phyloP scores from a whole-genome alignment of 1,140 invertebrate species.

The Eumaeus atala region DNA sequence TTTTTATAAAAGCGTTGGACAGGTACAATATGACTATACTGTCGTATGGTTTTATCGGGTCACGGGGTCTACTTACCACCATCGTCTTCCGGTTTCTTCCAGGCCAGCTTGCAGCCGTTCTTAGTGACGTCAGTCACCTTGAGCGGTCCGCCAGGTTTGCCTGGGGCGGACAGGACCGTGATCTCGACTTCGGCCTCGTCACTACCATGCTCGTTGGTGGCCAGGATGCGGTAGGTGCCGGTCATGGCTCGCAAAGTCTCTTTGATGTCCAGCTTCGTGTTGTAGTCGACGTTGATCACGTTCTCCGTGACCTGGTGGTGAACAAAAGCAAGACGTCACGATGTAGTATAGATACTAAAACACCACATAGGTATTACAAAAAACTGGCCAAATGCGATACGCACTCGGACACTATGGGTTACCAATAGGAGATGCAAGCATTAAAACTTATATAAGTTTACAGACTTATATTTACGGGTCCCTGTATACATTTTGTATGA shows the following conservation, averaged over 20 bases:
- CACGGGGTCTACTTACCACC: slow-evolving; percentile 79
- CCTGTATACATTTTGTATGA: too few relatives aligned
- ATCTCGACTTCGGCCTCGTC: slow-evolving; percentile 96
- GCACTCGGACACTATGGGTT: too few relatives aligned
- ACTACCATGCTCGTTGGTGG: slow-evolving; percentile 92
- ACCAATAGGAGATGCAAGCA: too few relatives aligned
- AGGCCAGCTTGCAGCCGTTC: slow-evolving; percentile 89
- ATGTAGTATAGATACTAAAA: too few relatives aligned
- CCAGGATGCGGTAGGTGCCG: slow-evolving; percentile 92
- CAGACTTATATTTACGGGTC: too few relatives aligned
- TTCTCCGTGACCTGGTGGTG: slow-evolving; percentile 73
- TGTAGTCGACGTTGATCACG: slow-evolving; percentile 93
- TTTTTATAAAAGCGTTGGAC: too few relatives aligned
- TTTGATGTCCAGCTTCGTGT: slow-evolving; percentile 92
- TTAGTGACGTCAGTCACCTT: slow-evolving; percentile 96
- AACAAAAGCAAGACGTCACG: too few relatives aligned
- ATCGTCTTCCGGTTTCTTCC: slow-evolving; percentile 98
- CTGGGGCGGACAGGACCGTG: slow-evolving; percentile 89
- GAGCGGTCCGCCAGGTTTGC: slow-evolving; percentile 91
- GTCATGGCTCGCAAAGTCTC: slow-evolving; percentile 89
- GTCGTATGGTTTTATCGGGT: too few relatives aligned
- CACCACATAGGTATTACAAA: too few relatives aligned
- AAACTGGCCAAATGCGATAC: too few relatives aligned
- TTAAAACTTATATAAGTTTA: too few relatives aligned
- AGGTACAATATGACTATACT: too few relatives aligned